Base-by-base conservation (phyloP, 2,797 vertebrate species). In the Scyliorhinus canicula region DNA sequence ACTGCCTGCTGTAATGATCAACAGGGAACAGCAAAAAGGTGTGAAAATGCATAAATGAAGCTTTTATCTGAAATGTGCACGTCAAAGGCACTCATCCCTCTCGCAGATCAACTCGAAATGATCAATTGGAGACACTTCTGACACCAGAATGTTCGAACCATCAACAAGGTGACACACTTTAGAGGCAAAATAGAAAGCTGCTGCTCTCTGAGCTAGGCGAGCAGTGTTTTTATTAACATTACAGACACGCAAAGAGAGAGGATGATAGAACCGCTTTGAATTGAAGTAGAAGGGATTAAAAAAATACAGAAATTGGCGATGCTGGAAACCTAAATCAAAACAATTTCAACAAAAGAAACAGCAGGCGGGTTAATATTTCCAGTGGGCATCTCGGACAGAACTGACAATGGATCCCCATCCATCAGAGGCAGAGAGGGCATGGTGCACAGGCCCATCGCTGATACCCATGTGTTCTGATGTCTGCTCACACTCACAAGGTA, bases 101-200 rank as follows among this genome's bases (percentile, higher is more conserved):
- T 35, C 52, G 14, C 85, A 57, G 31, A 52, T 88, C 85, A 88
- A 55, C 85, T 52, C 9, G 28, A 55, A 86, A 86, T 35, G 85
- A 88, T 88, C 85, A 88, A 57, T 60, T 90, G 55, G 86, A 60
- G 86, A 31, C 86, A 90, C 86, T 60, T 60, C 31, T n/a, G 31
- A n/a, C 55, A n/a, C 60, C 35, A 35, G 52, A 57, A 57, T 57
- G 86, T 60, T 35, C 86, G 57, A 60, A 55, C 35, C 35, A 60
- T 60, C 86, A 90, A n/a, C 86, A n/a, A 60, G 86, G 55, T 0
- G 86, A 90, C 16, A n/a, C 0, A 35, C 5, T 35, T 12, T 1
- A n/a, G 55, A 60, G 31, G 0, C 31, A 55, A 14, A 19, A 50
- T 1, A 14, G 4, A 85, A 60, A n/a, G 11, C 4, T 5, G 31